These are phyloP conservation scores for Pollenia labialis DNA, from an alignment of 2,888 invertebrate species.

Conservation along the genomic window DNA sequence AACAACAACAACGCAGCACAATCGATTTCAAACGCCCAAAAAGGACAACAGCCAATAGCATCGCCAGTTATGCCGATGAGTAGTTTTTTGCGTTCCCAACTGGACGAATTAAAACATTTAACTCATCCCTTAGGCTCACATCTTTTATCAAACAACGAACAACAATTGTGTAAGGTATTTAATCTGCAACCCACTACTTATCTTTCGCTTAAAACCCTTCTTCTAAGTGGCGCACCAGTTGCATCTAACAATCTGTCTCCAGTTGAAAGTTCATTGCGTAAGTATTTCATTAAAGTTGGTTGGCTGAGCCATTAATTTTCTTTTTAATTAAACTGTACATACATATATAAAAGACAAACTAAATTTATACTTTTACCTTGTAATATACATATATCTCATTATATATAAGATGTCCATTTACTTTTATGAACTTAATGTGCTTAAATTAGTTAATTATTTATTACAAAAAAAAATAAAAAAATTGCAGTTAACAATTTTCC, in stretches of 20 bases:
- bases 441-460: slow-evolving; percentile 6
- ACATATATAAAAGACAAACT: slow-evolving; percentile 9
- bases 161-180: slow-evolving; percentile 90
- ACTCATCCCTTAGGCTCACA: slow-evolving; percentile 84
- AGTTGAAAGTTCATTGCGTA: slow-evolving; percentile 84
- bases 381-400: neutral
- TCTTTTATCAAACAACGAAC: slow-evolving; percentile 88
- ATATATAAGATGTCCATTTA: slow-evolving; percentile 6
- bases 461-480: neutral
- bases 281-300: slow-evolving; percentile 83
- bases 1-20: slow-evolving; percentile 63
- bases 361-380: neutral
- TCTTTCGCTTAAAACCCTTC: slow-evolving; percentile 93
- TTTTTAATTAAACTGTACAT: neutral
- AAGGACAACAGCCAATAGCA: slow-evolving; percentile 69
- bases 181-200: slow-evolving; percentile 94
- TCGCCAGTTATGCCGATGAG: slow-evolving; percentile 83
- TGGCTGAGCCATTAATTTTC: slow-evolving; percentile 82
- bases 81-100: slow-evolving; percentile 85
- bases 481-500: neutral
- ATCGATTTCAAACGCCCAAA: slow-evolving; percentile 61
- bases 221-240: slow-evolving; percentile 86
- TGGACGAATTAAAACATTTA: slow-evolving; percentile 81
- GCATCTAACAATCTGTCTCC: slow-evolving; percentile 77
- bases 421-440: slow-evolving; percentile 2